phyloP scores from a whole-genome alignment of 2,797 vertebrate species.

The Sternarchorhynchus goeldii region DNA sequence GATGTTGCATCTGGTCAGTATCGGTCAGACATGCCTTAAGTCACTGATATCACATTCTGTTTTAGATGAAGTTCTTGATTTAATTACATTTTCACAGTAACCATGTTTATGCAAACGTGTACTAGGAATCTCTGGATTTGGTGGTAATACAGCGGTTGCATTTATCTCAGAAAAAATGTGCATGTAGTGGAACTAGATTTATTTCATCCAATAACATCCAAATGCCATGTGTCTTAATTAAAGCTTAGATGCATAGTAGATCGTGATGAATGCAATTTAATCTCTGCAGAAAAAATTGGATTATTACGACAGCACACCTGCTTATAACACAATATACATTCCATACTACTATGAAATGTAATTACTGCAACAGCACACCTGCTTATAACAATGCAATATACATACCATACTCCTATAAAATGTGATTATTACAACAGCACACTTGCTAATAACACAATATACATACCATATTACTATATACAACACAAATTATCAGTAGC shows the following conservation, averaged over 20 bases:
- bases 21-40: not conserved
- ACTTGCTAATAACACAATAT: too few relatives aligned
- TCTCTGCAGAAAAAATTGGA: not conserved
- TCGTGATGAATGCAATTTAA: not conserved
- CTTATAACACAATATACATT: not conserved
- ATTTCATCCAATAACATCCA: too few relatives aligned
- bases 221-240: too few relatives aligned
- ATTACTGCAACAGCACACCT: not conserved
- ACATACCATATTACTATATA: too few relatives aligned
- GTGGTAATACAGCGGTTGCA: not conserved
- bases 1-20: slow-evolving; percentile 1
- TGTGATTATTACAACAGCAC: too few relatives aligned
- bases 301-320: not conserved
- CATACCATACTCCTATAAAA: too few relatives aligned
- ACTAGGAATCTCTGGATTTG: not conserved
- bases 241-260: too few relatives aligned
- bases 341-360: not conserved
- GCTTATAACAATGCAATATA: not conserved
- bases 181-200: too few relatives aligned
- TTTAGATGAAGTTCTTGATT: not conserved
- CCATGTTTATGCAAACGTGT: not conserved
- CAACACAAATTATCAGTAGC: too few relatives aligned
- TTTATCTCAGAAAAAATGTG: too few relatives aligned
- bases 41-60: not conserved
- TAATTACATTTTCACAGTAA: not conserved